Evolutionary conservation across 2,888 invertebrate genomes (phyloP), one percentile per base, ranked within the genome.

Genomic region (Clusia tigrina): DNA sequence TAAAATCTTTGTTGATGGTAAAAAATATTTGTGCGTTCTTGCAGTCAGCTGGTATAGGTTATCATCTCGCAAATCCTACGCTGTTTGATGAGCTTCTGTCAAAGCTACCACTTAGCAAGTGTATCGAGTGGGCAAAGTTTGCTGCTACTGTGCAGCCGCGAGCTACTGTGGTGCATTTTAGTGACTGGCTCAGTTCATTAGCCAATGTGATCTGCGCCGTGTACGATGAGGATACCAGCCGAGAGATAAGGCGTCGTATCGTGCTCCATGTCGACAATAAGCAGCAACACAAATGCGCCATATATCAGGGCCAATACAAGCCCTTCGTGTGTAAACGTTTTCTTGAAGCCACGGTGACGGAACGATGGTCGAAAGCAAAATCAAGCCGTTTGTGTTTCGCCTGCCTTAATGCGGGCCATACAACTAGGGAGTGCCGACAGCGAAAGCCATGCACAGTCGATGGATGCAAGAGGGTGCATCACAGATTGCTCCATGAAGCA

Each of bases 1-100:
- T n/a, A n/a, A n/a, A n/a, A n/a, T n/a, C n/a, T n/a, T n/a, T n/a
- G n/a, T n/a, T n/a, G 1, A 62, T 60, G 25, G 59, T 66, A 10
- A 65, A 58, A 22, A 69, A 65, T 24, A 48, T 67, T 2, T 63
- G 38, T 9, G 48, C 51, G 52, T 64, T 66, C 18, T 46, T 68
- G 6, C 61, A 67, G 52, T 48, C 66, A 15, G 37, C 38, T 1
- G 55, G 57, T 15, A 57, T 53, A 12, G 20, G 38, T n/a, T 65
- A 67, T 5, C 67, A 67, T 20, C 2, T 65, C 23, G 32, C 54
- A 1, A 67, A 65, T 9, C 58, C 64, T 15, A 64, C 58, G n/a
- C 42, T 68, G 38, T 23, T 66, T 26, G 66, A 67, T 12, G 62
- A 57, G n/a, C 38, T 69, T 37, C 23, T 63, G 2, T 10, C 6